A percentile compares a stretch with the other conserved stretches of the same genome.
Conservation (phyloP, 2,888 invertebrate species). For the Spisula solida region DNA sequence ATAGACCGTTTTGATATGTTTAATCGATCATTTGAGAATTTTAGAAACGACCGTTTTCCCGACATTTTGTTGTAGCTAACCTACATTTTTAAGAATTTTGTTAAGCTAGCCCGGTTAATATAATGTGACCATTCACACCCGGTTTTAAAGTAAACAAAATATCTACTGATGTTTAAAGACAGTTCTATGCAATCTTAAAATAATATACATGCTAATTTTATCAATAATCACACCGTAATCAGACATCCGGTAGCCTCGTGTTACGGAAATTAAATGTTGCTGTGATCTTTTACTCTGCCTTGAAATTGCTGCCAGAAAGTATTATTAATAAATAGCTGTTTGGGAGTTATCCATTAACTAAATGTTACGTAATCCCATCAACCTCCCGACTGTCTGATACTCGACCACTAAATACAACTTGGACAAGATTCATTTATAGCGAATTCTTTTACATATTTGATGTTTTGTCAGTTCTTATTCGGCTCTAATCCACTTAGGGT, state of each 20-base stretch:
- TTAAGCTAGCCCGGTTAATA: too few relatives aligned
- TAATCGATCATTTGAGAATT: too few relatives aligned
- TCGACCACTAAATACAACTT: neutral
- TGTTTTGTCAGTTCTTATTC: too few relatives aligned
- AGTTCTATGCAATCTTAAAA: constrained; percentile 7
- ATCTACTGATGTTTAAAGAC: neutral
- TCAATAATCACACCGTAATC: neutral
- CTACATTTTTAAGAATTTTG: too few relatives aligned
- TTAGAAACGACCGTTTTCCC: too few relatives aligned
- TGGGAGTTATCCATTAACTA: neutral
- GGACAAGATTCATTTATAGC: too few relatives aligned
- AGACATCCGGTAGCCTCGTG: neutral
- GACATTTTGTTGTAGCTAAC: too few relatives aligned
- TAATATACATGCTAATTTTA: constrained; percentile 11
- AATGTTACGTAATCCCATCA: neutral
- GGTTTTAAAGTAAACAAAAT: too few relatives aligned
- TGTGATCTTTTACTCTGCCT: constrained; percentile 3
- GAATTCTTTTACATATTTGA: too few relatives aligned
- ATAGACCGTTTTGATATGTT: too few relatives aligned
- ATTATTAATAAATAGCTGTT: neutral
- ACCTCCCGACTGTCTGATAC: neutral
- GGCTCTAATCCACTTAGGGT: too few relatives aligned
- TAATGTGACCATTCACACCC: too few relatives aligned
- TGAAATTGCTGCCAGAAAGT: neutral
- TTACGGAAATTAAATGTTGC: neutral